phyloP scores from a whole-genome alignment of 2,888 invertebrate species.

The Rhingia rostrata region DNA sequence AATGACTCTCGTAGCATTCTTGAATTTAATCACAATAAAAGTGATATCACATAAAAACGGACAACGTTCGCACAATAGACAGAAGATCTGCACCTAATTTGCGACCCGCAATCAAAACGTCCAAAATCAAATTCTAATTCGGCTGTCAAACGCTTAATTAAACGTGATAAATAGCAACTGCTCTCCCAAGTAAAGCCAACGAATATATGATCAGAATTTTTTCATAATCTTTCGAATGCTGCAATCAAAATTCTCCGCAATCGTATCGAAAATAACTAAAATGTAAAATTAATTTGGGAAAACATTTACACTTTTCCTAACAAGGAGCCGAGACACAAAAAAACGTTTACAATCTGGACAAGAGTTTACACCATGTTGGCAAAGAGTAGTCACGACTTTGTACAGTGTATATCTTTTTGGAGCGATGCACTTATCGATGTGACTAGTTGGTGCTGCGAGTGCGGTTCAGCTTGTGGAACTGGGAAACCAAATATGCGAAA shows the following conservation, averaged over 20 bases:
- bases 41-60: not conserved
- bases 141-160: slow-evolving; percentile 9
- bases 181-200: slow-evolving; percentile 19
- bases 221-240: slow-evolving; percentile 7
- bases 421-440: slow-evolving; percentile 21
- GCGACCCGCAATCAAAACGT: slow-evolving; percentile 4
- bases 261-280: slow-evolving; percentile 6
- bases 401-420: slow-evolving; percentile 24
- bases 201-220: slow-evolving; percentile 1
- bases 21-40: not conserved
- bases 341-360: slow-evolving; percentile 45
- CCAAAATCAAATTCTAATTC: slow-evolving; percentile 34
- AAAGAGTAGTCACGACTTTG: slow-evolving; percentile 29
- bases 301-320: slow-evolving; percentile 43
- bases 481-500: slow-evolving; percentile 49
- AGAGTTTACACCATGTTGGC: slow-evolving; percentile 39
- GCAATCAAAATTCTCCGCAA: slow-evolving; percentile 14
- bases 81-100: slow-evolving; percentile 1
- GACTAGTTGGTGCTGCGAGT: not conserved
- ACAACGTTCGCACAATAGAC: not conserved
- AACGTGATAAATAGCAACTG: slow-evolving; percentile 30
- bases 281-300: slow-evolving; percentile 22
- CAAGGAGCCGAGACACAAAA: slow-evolving; percentile 22
- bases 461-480: slow-evolving; percentile 17
- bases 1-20: no score